A percentile compares a stretch with the other conserved stretches of the same genome.
Conservation (phyloP, 2,797 vertebrate species). For the Trachurus trachurus region DNA sequence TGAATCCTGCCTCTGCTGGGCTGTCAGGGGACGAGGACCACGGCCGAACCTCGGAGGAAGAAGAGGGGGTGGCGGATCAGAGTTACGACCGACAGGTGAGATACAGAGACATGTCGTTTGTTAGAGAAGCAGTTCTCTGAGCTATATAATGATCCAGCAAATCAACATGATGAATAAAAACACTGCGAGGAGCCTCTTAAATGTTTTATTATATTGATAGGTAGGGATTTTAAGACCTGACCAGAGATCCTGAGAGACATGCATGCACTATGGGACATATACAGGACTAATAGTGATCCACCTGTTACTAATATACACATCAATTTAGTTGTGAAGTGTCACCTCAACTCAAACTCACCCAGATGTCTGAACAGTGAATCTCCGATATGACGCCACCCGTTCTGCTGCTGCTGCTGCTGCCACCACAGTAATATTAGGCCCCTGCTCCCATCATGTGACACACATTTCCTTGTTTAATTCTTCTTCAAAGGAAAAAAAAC, state of each 20-base stretch:
- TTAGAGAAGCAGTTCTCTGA: slow-evolving; percentile 4
- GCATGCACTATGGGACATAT: not conserved
- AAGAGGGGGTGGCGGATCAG: slow-evolving; percentile 86
- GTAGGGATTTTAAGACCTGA: not conserved
- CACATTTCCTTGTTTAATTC: slow-evolving; percentile 77
- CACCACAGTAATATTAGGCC: slow-evolving; percentile 64
- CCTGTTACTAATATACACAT: not conserved
- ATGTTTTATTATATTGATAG: not conserved
- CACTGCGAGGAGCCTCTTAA: not conserved
- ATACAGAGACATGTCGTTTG: slow-evolving; percentile 7
- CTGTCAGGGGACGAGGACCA: slow-evolving; percentile 92
- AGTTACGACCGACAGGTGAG: slow-evolving; percentile 89
- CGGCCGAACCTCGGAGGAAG: slow-evolving; percentile 94
- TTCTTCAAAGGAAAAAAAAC: slow-evolving; percentile 67
- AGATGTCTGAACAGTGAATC: slow-evolving; percentile 8
- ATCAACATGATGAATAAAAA: not conserved
- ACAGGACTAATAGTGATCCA: not conserved
- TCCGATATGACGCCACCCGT: slow-evolving; percentile 68
- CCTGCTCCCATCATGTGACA: slow-evolving; percentile 64
- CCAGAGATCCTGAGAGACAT: not conserved
- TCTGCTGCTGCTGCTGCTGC: slow-evolving; percentile 72
- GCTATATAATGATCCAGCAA: not conserved
- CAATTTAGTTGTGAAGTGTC: not conserved
- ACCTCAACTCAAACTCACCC: slow-evolving; percentile 7
- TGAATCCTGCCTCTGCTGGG: slow-evolving; percentile 83